A percentile compares a stretch with the other conserved stretches of the same genome.
Evolutionary conservation across 37 sponge, comb jelly and placozoan species (phyloP).

Genomic region (Petrosia ficiformis): DNA sequence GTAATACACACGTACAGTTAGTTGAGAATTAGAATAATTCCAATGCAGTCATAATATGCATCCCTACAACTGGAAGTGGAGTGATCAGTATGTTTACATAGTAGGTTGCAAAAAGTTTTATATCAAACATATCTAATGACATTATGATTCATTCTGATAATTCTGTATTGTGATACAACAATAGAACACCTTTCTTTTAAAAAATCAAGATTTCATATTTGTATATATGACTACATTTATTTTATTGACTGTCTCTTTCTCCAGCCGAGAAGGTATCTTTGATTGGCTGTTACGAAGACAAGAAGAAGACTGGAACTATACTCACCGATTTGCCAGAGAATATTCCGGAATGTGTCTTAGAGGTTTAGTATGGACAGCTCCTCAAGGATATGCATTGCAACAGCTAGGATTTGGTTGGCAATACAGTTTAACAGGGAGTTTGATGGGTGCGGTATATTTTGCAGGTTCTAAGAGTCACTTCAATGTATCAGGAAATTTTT

Average conservation of each 20-base stretch:
- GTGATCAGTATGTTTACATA: no score
- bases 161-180: no score
- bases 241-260: not conserved
- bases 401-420: conserved; percentile 81
- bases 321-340: conserved; percentile 52
- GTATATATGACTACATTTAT: no score
- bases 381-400: conserved; percentile 78
- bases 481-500: not conserved
- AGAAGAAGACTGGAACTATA: conserved; percentile 32
- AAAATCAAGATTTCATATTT: no score
- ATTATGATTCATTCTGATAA: no score
- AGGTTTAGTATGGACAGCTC: conserved; percentile 79
- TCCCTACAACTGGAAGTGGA: no score
- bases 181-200: no score
- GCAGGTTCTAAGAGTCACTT: conserved; percentile 15
- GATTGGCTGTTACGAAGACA: conserved; percentile 79
- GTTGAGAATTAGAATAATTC: no score
- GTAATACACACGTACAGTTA: conserved; percentile 13
- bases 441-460: conserved; percentile 68
- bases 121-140: no score
- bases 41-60: no score
- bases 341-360: conserved; percentile 81
- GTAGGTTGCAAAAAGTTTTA: no score
- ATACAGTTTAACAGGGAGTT: conserved; percentile 74
- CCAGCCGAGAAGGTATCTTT: conserved; percentile 65